Percentiles rank a stretch among this genome's conserved stretches.
Evolutionary conservation across 1,140 invertebrate species (phyloP).

Genomic region (Drosophila kurseongensis): DNA sequence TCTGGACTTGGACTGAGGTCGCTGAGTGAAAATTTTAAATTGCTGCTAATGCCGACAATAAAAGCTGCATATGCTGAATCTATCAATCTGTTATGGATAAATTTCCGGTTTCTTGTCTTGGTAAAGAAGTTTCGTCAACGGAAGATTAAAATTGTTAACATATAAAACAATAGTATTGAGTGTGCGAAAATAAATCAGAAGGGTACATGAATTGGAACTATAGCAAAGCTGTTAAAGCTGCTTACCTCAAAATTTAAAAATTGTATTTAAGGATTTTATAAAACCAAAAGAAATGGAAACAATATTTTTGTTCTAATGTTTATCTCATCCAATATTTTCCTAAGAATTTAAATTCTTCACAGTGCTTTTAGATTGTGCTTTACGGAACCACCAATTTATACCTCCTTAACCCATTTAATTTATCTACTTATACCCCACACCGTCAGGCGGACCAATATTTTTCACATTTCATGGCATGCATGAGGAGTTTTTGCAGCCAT

Average conservation of each 20-base stretch:
- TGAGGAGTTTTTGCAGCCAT: conserved; percentile 46
- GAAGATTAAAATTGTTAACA: background rate
- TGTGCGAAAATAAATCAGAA: background rate
- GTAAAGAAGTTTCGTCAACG: background rate
- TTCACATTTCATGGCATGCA: conserved; percentile 67
- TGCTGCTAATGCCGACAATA: background rate
- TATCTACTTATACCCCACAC: conserved; percentile 1
- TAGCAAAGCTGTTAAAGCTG: too few species aligned
- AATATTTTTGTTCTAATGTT: background rate
- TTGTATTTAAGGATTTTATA: too few species aligned
- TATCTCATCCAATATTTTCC: background rate
- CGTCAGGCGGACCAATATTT: conserved; percentile 49
- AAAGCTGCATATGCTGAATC: background rate
- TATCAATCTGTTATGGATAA: background rate
- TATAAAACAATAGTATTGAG: background rate
- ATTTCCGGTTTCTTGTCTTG: background rate
- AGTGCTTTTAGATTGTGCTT: background rate
- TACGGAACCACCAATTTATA: background rate
- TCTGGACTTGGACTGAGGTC: conserved; percentile 50
- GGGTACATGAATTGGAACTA: too few species aligned
- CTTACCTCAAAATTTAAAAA: too few species aligned
- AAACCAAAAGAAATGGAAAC: too few species aligned
- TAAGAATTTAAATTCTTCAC: background rate
- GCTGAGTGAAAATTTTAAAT: background rate
- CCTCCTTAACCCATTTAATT: background rate